Evolutionary conservation across 2,888 invertebrate genomes (phyloP), one percentile per base, ranked within the genome.

Genomic region (Nebria salina): DNA sequence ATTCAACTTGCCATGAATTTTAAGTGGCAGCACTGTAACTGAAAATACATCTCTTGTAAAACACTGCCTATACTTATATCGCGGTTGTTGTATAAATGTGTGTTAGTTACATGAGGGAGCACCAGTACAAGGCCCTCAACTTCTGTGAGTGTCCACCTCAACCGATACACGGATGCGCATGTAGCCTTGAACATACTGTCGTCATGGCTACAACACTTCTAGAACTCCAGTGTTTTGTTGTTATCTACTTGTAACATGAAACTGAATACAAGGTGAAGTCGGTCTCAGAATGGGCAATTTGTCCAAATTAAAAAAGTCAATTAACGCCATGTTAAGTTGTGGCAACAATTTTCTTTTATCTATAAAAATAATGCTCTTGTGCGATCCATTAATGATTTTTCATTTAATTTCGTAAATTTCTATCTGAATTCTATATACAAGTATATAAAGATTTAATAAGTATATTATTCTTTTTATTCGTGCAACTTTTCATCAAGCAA

Each of bases 191-290:
- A 70, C 54, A 68, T 42, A 7, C n/a, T 25, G 72, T 77, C 72
- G 13, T 70, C 64, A 77, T 79, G 75, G 70, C 42, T 9, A 79
- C 79, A 26, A 20, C 66, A 74, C 66, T 79, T 74, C 74, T 73
- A 74, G 20, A 25, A 65, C 42, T 80, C 80, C 75, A 54, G 80
- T 75, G 75, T 80, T 72, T 80, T 80, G 80, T 75, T 80, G 34
- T 34, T 34, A 34, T 34, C 2, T 34, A 2, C 34, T 34, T 34
- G 75, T 80, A 54, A 11, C 54, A 54, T 54, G 54, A 54, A 54
- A 13, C 13, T 54, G 54, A 54, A 54, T 7, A 11, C 54, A 11
- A 54, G 54, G 54, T 54, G 6, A 13, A 2, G 11, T 54, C 8
- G 4, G 54, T 54, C 13, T 11, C 54, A 6, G 54, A 13, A 54